Evolutionary conservation across 2,888 invertebrate species (phyloP), one percentile per base, ranked within the genome.

Genomic region (Scaptodrosophila latifasciaeformis): DNA sequence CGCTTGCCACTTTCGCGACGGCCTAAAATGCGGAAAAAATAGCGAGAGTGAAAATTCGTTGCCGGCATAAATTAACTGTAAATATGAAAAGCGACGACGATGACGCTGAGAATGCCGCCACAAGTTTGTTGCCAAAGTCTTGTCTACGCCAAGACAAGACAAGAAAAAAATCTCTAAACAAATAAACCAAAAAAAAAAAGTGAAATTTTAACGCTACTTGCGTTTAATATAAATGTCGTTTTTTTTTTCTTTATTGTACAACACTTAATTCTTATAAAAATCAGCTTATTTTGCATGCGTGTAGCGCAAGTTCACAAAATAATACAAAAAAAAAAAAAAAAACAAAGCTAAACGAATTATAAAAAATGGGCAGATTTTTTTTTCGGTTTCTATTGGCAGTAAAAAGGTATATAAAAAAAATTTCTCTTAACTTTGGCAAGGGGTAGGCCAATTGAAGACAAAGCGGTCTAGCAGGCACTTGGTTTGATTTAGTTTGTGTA

Each of bases 21-120:
- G 67, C 55, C 70, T 67, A 49, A 66, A 70, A 69, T 70, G 69
- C 69, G 71, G 69, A 69, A 69, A 43, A 68, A 69, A 70, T 62
- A 71, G 65, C 68, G 65, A 70, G 70, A 70, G 70, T 70, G 70
- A 68, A 70, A 70, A 68, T 68, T 71, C 65, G 63, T 68, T 59
- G 49, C 56, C 62, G 65, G 56, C 71, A 71, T 71, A 70, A 70
- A 71, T 68, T 71, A 70, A 60, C 59, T 55, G 68, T 58, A 67
- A 70, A 59, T 59, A 70, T 64, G 67, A 49, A 49, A 52, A 52
- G 34, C 47, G 31, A 48, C 37, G 30, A 21, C 48, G 30, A n/a
- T n/a, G n/a, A n/a, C n/a, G n/a, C n/a, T n/a, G n/a, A 48, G 46
- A 50, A 55, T 55, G 46, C 50, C 45, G 39, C 34, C n/a, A 2